These are phyloP conservation scores for Nymphicus hollandicus DNA, from an alignment of 2,113 vertebrate genomes.

Conservation along the genomic window DNA sequence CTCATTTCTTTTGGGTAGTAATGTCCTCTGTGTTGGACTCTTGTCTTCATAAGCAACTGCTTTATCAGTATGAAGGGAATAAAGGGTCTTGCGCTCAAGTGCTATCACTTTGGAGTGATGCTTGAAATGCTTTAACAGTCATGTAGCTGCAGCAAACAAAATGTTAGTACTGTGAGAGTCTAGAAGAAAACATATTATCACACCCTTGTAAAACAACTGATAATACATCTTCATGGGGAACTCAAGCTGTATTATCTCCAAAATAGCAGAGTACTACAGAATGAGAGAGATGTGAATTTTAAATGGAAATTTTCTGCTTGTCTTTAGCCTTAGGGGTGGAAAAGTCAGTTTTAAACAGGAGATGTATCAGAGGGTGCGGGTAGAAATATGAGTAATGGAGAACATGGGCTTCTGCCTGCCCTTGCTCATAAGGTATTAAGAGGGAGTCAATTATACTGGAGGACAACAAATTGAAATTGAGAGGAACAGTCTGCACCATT, in stretches of 20 bases:
- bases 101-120: not conserved
- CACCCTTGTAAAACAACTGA: not conserved
- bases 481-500: not conserved
- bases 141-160: not conserved
- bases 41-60: not conserved
- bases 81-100: not conserved
- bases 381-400: not conserved
- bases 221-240: not conserved
- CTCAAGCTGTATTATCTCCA: not conserved
- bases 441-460: not conserved
- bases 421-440: not conserved
- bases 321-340: not conserved
- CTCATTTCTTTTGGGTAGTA: not conserved
- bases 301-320: not conserved
- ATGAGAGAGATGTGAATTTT: not conserved
- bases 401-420: not conserved
- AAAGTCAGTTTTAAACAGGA: not conserved
- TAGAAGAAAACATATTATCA: not conserved
- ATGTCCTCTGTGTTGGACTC: not conserved
- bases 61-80: not conserved
- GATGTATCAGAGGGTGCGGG: not conserved
- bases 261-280: not conserved
- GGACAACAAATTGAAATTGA: constrained; percentile 30
- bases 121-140: not conserved
- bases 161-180: not conserved